A percentile compares a stretch with the other conserved stretches of the same genome.
Conservation (phyloP, 2,888 invertebrate species). For the Microctonus aethiopoides region DNA sequence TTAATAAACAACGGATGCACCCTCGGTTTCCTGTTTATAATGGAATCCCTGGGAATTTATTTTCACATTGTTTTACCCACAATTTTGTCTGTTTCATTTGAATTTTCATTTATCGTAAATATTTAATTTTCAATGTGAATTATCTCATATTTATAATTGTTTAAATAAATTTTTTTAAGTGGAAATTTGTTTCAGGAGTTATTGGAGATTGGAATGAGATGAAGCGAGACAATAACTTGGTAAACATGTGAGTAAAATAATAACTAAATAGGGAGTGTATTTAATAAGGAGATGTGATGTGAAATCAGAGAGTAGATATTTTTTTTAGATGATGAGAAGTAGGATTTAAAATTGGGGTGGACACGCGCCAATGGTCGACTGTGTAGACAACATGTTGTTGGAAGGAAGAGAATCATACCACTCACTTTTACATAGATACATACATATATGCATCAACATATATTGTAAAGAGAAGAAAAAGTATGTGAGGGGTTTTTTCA, state of each 20-base stretch:
- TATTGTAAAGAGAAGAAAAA: conserved; percentile 35
- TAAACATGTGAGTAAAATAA: not conserved
- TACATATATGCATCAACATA: not conserved
- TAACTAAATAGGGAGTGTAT: not conserved
- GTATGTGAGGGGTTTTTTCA: conserved; percentile 39
- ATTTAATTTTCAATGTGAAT: too few relatives aligned
- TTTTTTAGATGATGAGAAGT: conserved; percentile 33
- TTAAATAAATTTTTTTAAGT: too few relatives aligned
- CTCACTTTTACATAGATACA: not conserved
- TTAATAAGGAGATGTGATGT: not conserved
- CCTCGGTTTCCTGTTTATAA: conserved; percentile 36
- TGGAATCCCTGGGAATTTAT: conserved; percentile 13
- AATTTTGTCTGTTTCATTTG: not conserved
- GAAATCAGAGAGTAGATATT: not conserved
- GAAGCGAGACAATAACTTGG: not conserved
- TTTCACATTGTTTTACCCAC: conserved; percentile 9
- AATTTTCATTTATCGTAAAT: not conserved
- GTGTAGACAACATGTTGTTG: not conserved
- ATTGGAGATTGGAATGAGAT: not conserved
- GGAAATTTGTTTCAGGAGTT: too few relatives aligned
- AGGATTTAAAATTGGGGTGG: conserved; percentile 45
- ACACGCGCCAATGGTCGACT: conserved; percentile 22
- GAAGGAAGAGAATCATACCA: conserved; percentile 38
- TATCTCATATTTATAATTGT: too few relatives aligned
- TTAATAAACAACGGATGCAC: conserved; percentile 61